These are phyloP conservation scores for Mythimna lalbum DNA, from an alignment of 2,888 invertebrate species.

Conservation along the genomic window DNA sequence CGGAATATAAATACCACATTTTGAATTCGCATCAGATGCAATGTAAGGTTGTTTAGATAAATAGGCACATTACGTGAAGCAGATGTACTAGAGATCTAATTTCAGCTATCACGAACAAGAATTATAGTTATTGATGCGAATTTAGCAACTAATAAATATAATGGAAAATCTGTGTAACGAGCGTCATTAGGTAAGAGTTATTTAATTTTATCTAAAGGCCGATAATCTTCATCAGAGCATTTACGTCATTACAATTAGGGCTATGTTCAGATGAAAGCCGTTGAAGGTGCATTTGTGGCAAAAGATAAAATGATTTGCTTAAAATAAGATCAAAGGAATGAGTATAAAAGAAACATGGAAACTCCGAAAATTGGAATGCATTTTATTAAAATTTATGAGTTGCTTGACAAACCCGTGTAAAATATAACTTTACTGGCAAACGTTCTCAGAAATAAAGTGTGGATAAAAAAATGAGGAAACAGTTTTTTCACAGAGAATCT, in stretches of 20 bases:
- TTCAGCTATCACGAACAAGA: slow-evolving; percentile 41
- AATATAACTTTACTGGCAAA: neutral
- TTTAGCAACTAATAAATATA: slow-evolving; percentile 26
- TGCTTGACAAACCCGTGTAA: neutral
- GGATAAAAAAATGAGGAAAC: neutral
- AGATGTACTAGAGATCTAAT: slow-evolving; percentile 39
- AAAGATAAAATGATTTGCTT: neutral
- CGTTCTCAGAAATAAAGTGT: neutral
- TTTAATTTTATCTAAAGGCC: slow-evolving; percentile 79
- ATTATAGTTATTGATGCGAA: slow-evolving; percentile 44
- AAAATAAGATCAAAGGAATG: slow-evolving; percentile 26
- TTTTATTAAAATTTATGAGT: neutral
- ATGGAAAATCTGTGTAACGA: slow-evolving; percentile 40
- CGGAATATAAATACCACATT: slow-evolving; percentile 2
- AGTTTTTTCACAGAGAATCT: slow-evolving; percentile 4
- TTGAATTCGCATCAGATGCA: slow-evolving; percentile 5
- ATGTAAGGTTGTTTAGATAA: slow-evolving; percentile 31
- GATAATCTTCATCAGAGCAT: slow-evolving; percentile 75
- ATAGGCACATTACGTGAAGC: slow-evolving; percentile 28
- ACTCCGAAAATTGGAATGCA: neutral
- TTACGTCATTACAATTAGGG: slow-evolving; percentile 79
- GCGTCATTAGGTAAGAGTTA: slow-evolving; percentile 55
- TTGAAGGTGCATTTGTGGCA: neutral
- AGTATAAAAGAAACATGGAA: neutral
- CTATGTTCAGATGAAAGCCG: slow-evolving; percentile 9